Conservation (phyloP, 2,797 vertebrate genomes). For the Thamnophis elegans region DNA sequence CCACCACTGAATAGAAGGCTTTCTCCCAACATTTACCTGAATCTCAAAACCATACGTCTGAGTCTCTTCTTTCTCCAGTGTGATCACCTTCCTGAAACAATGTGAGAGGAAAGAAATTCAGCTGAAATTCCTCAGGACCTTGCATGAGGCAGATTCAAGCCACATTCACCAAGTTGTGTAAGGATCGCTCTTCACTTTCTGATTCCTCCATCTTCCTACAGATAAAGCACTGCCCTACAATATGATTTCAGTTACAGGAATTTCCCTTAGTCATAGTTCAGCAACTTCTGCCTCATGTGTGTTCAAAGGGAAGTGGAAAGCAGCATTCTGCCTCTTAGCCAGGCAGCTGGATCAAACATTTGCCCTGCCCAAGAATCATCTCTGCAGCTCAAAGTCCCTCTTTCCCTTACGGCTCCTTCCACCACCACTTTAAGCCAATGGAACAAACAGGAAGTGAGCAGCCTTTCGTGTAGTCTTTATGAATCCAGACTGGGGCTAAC, state of each 20-base stretch:
- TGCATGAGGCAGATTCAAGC: constrained; percentile 34
- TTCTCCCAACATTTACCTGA: constrained; percentile 77
- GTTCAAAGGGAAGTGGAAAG: background rate
- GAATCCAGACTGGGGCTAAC: background rate
- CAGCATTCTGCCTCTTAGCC: background rate
- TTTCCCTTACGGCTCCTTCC: background rate
- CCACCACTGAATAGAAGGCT: background rate
- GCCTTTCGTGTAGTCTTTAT: background rate
- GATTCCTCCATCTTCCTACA: background rate
- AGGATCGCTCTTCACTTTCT: too few species aligned
- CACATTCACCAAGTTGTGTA: background rate
- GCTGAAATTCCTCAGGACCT: background rate
- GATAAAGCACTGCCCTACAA: background rate
- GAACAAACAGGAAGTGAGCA: background rate
- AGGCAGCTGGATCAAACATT: background rate
- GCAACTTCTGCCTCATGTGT: background rate
- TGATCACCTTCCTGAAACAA: constrained; percentile 82
- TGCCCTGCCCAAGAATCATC: background rate
- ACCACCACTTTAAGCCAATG: background rate
- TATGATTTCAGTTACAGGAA: background rate
- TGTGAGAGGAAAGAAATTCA: constrained; percentile 13
- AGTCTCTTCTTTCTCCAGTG: constrained; percentile 85
- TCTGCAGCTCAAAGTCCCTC: background rate
- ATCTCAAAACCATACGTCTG: constrained; percentile 96
- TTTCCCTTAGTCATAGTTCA: background rate